These are phyloP conservation scores for Agonopterix alstromeriana DNA, from an alignment of 2,888 invertebrate genomes.

Conservation along the genomic window DNA sequence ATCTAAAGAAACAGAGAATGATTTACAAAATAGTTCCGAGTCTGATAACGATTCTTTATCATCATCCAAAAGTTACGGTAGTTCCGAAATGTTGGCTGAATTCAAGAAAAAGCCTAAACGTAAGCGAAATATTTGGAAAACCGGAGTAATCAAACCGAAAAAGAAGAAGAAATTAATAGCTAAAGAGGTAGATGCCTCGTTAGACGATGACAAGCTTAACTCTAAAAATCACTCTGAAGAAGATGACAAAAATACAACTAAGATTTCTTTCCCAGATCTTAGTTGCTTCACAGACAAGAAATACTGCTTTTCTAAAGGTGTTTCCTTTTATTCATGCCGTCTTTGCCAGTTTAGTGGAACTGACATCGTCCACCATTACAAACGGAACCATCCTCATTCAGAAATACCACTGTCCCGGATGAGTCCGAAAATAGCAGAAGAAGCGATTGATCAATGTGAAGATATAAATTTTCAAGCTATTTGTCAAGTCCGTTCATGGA, in stretches of 20 bases:
- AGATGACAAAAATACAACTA: background rate
- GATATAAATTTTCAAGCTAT: conserved; percentile 47
- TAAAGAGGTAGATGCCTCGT: conserved; percentile 14
- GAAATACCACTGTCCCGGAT: conserved; percentile 81
- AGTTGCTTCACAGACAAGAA: conserved; percentile 55
- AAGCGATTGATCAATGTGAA: conserved; percentile 74
- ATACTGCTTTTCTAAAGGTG: conserved; percentile 57
- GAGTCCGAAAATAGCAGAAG: conserved; percentile 61
- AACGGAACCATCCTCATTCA: conserved; percentile 77
- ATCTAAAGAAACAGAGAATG: conserved; percentile 29
- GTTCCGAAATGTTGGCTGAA: conserved; percentile 40
- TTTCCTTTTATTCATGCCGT: conserved; percentile 71
- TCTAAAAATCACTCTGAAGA: conserved; percentile 5
- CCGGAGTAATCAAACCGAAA: conserved; percentile 53
- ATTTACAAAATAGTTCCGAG: conserved; percentile 29
- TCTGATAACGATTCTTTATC: conserved; percentile 46
- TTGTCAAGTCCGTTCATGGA: conserved; percentile 44
- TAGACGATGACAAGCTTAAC: conserved; percentile 8
- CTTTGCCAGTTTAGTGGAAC: conserved; percentile 77
- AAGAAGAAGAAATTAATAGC: conserved; percentile 42
- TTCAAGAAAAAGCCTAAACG: conserved; percentile 47
- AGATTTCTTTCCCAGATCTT: conserved; percentile 29
- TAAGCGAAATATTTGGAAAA: conserved; percentile 46
- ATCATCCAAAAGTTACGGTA: conserved; percentile 46
- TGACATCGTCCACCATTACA: conserved; percentile 81